phyloP scores from a whole-genome alignment of 2,797 vertebrate genomes.

The Typhlichthys subterraneus region DNA sequence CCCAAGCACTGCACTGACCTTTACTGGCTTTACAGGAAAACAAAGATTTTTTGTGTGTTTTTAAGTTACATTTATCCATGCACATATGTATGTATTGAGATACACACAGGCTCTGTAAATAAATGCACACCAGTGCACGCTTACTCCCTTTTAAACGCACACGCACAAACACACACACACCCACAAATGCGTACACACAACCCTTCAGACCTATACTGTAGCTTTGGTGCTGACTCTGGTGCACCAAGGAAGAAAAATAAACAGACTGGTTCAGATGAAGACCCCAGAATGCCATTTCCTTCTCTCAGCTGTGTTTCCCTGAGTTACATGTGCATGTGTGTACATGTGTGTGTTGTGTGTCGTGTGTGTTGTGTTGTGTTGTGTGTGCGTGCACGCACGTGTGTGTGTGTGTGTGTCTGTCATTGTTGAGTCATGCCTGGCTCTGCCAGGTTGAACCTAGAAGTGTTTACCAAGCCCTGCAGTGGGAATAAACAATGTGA shows the following conservation, averaged over 20 bases:
- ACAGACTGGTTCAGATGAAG: slow-evolving; percentile 55
- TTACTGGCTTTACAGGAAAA: slow-evolving; percentile 35
- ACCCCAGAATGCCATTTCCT: slow-evolving; percentile 65
- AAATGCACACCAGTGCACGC: background rate
- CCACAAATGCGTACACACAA: slow-evolving; percentile 25
- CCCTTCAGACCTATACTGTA: slow-evolving; percentile 35
- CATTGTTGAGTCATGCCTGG: slow-evolving; percentile 38
- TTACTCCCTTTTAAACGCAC: slow-evolving; percentile 26
- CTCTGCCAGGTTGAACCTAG: slow-evolving; percentile 30
- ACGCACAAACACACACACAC: slow-evolving; percentile 16
- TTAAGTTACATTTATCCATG: background rate
- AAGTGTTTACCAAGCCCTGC: slow-evolving; percentile 50
- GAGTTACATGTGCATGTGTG: slow-evolving; percentile 19
- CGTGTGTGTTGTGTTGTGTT: too few relatives aligned
- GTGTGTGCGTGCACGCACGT: background rate
- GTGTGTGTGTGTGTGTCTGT: slow-evolving; percentile 14
- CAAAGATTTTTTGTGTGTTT: background rate
- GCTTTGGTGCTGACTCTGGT: slow-evolving; percentile 48
- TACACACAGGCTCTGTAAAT: slow-evolving; percentile 7
- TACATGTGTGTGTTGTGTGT: background rate
- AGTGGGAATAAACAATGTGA: slow-evolving; percentile 50
- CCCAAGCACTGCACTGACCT: slow-evolving; percentile 25
- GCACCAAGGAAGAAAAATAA: slow-evolving; percentile 66
- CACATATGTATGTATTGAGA: background rate
- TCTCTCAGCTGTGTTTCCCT: slow-evolving; percentile 61